A percentile compares a stretch with the other conserved stretches of the same genome.
These are phyloP conservation scores for Monarcha castaneiventris DNA, from an alignment of 2,113 vertebrate species.

Conservation along the genomic window DNA sequence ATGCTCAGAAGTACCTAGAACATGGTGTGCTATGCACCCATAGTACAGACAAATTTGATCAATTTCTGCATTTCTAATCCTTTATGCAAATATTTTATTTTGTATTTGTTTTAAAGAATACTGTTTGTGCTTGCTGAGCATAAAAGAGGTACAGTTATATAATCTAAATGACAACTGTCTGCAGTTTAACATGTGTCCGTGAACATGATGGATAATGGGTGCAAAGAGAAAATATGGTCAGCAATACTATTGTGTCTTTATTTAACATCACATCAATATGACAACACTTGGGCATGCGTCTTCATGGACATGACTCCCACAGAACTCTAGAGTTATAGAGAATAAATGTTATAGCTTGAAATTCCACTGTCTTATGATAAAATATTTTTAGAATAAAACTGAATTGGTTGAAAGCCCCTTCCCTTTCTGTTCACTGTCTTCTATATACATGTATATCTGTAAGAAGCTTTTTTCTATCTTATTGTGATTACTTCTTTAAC, in stretches of 20 bases:
- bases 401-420: background rate
- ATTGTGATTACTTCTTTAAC: background rate
- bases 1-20: background rate
- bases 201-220: background rate
- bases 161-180: background rate
- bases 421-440: background rate
- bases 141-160: background rate
- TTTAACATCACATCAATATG: background rate
- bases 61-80: background rate
- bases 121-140: background rate
- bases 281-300: background rate
- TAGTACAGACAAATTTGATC: background rate
- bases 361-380: background rate
- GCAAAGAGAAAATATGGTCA: background rate
- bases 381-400: background rate
- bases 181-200: background rate
- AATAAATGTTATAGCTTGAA: background rate
- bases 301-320: background rate
- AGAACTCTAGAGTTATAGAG: background rate
- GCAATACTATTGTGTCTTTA: background rate
- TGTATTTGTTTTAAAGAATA: background rate
- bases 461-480: background rate
- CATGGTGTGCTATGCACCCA: background rate
- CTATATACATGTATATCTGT: background rate
- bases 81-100: background rate